Conservation (phyloP, 2,113 vertebrate species). For the Fregata magnificens region DNA sequence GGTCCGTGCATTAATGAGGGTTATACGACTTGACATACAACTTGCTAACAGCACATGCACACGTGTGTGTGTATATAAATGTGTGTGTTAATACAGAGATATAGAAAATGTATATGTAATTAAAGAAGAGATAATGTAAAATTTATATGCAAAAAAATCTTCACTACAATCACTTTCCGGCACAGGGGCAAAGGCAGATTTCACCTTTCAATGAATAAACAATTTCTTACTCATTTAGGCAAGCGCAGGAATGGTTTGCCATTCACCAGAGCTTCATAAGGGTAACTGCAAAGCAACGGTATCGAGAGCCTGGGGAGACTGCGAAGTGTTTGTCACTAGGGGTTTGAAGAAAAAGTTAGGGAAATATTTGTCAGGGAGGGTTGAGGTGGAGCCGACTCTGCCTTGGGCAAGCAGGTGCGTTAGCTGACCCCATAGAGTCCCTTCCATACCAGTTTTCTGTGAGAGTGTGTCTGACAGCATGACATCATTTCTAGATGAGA, state of each 20-base stretch:
- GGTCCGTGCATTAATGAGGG: accelerated
- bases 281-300: not conserved
- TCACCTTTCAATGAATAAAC: not conserved
- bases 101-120: not conserved
- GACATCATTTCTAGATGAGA: not conserved
- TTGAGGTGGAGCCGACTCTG: not conserved
- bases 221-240: not conserved
- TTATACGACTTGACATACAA: accelerated
- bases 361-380: not conserved
- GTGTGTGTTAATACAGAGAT: not conserved
- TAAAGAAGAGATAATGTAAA: not conserved
- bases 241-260: not conserved
- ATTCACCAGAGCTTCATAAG: not conserved
- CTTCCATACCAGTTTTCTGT: not conserved
- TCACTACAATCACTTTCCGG: not conserved
- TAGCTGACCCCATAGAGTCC: too few species aligned
- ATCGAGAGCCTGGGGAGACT: not conserved
- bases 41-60: accelerated
- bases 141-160: not conserved
- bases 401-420: not conserved
- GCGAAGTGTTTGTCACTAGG: not conserved
- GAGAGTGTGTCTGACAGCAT: not conserved
- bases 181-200: not conserved
- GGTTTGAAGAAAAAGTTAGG: not conserved
- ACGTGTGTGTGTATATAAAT: not conserved